These are phyloP conservation scores for Phocoena sinus DNA, from an alignment of 2,113 vertebrate species.

Conservation along the genomic window DNA sequence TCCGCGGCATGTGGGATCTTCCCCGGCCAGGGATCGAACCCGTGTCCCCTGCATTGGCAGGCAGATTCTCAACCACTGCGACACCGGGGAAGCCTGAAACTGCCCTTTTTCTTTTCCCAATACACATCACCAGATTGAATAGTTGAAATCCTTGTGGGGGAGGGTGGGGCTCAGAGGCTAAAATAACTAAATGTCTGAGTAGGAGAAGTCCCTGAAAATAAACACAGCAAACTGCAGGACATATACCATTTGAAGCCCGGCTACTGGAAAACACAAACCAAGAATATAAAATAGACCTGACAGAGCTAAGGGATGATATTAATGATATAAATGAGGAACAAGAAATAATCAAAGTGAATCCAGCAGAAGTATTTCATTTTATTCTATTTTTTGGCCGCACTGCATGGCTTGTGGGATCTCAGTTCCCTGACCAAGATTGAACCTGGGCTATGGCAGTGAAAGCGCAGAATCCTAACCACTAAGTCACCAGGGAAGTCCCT, in stretches of 20 bases:
- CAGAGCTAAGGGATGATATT: neutral
- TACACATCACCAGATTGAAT: neutral
- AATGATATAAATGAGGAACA: neutral
- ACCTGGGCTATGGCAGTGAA: neutral
- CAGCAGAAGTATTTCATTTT: no score
- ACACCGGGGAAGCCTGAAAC: neutral
- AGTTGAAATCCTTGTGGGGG: neutral
- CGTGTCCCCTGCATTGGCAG: no score
- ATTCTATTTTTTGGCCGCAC: neutral
- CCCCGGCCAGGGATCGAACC: no score
- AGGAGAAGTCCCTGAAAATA: neutral
- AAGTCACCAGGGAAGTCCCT: neutral
- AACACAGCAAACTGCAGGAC: neutral
- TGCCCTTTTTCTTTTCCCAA: neutral
- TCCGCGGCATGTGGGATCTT: no score
- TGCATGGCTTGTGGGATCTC: neutral
- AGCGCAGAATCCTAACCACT: neutral
- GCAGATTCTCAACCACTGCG: no score
- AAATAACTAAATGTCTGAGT: neutral
- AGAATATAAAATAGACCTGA: neutral
- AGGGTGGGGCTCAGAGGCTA: neutral
- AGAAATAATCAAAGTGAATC: neutral
- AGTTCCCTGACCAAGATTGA: neutral
- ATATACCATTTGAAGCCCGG: neutral
- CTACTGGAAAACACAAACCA: neutral